Evolutionary conservation across 23 tunicate genomes (phyloP), one percentile per base, ranked within the genome.

Genomic region (Trididemnum nubilum): DNA sequence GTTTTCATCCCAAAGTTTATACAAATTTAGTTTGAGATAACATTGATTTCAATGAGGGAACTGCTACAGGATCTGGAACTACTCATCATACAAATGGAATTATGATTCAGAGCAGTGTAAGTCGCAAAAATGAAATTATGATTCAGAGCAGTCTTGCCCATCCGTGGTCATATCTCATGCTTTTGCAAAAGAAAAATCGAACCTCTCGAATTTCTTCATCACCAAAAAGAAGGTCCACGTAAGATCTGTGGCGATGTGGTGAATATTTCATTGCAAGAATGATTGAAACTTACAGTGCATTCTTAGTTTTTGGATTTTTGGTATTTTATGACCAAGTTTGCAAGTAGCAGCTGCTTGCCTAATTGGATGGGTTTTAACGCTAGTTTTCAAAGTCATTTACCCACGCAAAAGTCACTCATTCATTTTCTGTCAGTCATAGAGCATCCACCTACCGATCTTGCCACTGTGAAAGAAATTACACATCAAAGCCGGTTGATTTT

Each of bases 191-290:
- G 54, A 44, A 44, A 44, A 44, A 15, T 44, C 54, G 15, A 44
- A 44, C 15, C 15, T 44, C 54, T 15, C 15, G 15, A 44, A 15
- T 44, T 44, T 44, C 54, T 44, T 44, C 54, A 44, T 44, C 15
- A 44, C 54, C 54, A 44, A 44, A 44, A 44, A 44, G 54, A 44
- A 44, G 54, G 54, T 44, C 54, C 54, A 44, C 54, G 54, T 44
- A 44, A 44, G 54, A 44, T 44, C 54, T 7, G 54, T 44, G 54
- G 15, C 15, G 54, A 7, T 44, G 54, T 44, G 15, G 54, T 44
- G 12, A 44, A 44, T 44, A 15, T 44, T 44, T 44, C 54, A 9
- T 44, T 44, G 54, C 54, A 44, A 15, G 54, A 44, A 44, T 44
- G 54, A 9, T 15, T 44, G 15, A 15, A 44, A 44, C 54, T 44